Conservation (phyloP, 2,888 invertebrate genomes). For the Eupithecia tripunctaria region DNA sequence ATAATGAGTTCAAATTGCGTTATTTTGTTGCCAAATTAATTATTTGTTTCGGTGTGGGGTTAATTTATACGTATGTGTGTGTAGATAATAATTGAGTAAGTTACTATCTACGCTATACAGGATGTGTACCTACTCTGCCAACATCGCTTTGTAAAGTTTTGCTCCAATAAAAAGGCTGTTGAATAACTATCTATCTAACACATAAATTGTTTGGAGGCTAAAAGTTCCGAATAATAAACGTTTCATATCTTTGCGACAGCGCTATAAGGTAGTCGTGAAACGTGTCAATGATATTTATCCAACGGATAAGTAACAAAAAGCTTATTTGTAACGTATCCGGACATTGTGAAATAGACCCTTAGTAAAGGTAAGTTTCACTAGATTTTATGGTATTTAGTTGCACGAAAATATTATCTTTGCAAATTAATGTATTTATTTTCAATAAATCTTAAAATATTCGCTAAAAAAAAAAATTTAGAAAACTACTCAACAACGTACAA, state of each 20-base stretch:
- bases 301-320: too few species aligned
- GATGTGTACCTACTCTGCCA: not conserved
- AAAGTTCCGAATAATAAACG: too few species aligned
- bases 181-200: too few species aligned
- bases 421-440: not conserved
- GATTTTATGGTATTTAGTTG: not conserved
- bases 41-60: constrained; percentile 24
- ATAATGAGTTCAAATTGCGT: constrained; percentile 44
- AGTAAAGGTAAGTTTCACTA: not conserved
- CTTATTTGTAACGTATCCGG: too few species aligned
- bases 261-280: too few species aligned
- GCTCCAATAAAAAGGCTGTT: too few species aligned
- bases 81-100: not conserved
- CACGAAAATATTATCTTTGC: not conserved
- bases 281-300: too few species aligned
- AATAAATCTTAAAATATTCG: not conserved
- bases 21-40: constrained; percentile 42
- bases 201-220: too few species aligned
- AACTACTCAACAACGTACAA: not conserved
- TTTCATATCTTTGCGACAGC: too few species aligned
- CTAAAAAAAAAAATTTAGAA: not conserved
- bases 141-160: not conserved
- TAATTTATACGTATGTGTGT: constrained; percentile 8
- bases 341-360: too few species aligned
- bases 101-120: not conserved